phyloP scores from a whole-genome alignment of 1,140 invertebrate genomes.

The Megathymus violae region DNA sequence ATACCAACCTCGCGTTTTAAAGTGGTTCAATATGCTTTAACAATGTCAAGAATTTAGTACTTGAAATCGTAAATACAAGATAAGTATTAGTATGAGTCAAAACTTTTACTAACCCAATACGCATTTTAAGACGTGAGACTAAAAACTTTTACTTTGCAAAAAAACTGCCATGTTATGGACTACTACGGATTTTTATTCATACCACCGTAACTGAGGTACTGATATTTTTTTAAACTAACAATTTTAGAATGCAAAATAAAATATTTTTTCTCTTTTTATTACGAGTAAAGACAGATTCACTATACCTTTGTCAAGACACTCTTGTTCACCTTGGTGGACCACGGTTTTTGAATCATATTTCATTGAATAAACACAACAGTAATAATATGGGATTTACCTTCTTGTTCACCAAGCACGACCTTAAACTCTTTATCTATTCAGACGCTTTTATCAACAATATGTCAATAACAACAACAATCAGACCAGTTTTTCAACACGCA shows the following conservation, averaged over 20 bases:
- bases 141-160: background rate
- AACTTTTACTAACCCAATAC: background rate
- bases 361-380: too few species aligned
- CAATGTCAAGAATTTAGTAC: background rate
- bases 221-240: too few species aligned
- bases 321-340: too few species aligned
- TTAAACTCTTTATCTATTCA: background rate
- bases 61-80: background rate
- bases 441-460: background rate
- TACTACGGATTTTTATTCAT: background rate
- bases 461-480: constrained; percentile 3
- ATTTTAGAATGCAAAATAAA: too few species aligned
- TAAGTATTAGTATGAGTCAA: background rate
- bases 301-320: too few species aligned
- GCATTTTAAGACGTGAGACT: background rate
- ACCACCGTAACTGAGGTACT: too few species aligned
- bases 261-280: too few species aligned
- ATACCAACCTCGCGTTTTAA: background rate
- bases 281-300: too few species aligned
- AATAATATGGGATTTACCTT: background rate
- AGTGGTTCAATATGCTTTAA: background rate
- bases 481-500: background rate
- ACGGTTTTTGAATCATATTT: too few species aligned
- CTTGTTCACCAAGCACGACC: background rate
- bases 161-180: background rate